Conservation (phyloP, 2,888 invertebrate species). For the Octonoba sinensis region DNA sequence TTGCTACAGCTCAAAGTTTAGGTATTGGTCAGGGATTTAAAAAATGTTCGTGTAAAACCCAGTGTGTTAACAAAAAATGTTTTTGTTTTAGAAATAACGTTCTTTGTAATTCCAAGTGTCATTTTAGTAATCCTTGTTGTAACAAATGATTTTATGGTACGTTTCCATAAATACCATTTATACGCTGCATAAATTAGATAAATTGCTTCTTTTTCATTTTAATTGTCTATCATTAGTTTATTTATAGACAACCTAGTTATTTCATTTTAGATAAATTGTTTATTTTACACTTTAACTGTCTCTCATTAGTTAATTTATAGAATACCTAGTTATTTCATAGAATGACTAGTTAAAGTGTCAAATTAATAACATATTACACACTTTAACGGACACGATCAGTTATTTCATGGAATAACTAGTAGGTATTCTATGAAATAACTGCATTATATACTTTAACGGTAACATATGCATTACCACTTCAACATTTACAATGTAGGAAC, state of each 20-base stretch:
- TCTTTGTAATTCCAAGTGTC: too few species aligned
- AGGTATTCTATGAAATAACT: slow-evolving; percentile 49
- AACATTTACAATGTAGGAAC: too few species aligned
- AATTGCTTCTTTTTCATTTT: slow-evolving; percentile 51
- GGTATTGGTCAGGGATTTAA: slow-evolving; percentile 55
- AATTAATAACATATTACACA: slow-evolving; percentile 55
- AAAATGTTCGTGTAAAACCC: slow-evolving; percentile 58
- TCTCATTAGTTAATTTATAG: slow-evolving; percentile 9
- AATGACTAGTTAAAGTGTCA: slow-evolving; percentile 35
- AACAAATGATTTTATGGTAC: slow-evolving; percentile 41
- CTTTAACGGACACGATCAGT: slow-evolving; percentile 58
- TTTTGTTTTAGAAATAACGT: slow-evolving; percentile 54
- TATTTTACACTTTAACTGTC: slow-evolving; percentile 31
- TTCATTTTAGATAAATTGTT: too few species aligned
- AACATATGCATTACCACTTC: slow-evolving; percentile 44
- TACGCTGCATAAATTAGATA: slow-evolving; percentile 49
- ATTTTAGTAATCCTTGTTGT: too few species aligned
- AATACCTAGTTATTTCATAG: too few species aligned
- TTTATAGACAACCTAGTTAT: too few species aligned
- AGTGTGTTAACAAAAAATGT: slow-evolving; percentile 54
- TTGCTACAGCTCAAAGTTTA: slow-evolving; percentile 57
- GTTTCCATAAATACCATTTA: slow-evolving; percentile 48
- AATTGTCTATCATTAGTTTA: too few species aligned
- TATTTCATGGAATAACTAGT: slow-evolving; percentile 54
- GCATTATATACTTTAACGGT: slow-evolving; percentile 50